Conservation (phyloP, 2,113 vertebrate genomes). For the Myotis lucifugus region DNA sequence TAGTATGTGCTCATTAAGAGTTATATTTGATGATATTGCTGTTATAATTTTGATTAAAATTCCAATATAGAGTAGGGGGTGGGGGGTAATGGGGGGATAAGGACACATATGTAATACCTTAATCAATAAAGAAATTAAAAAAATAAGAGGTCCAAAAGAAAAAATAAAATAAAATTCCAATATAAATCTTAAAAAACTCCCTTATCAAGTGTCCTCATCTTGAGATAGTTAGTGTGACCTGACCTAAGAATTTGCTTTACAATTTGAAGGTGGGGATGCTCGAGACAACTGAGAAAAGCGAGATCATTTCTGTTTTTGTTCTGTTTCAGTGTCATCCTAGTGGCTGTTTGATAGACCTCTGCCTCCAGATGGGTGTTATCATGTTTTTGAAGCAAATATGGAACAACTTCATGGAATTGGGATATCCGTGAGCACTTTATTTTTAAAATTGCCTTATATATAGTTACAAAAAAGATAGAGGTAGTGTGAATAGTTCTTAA, state of each 20-base stretch:
- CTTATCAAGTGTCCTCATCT: background rate
- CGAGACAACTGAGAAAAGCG: background rate
- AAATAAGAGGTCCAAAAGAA: too few species aligned
- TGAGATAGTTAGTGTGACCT: background rate
- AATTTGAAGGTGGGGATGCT: background rate
- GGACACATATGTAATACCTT: too few species aligned
- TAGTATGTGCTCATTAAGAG: background rate
- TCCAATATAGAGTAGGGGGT: background rate
- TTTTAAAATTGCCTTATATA: background rate
- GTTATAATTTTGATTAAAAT: background rate
- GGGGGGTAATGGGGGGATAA: too few species aligned
- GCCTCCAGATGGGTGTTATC: conserved; percentile 98
- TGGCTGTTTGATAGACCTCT: conserved; percentile 98
- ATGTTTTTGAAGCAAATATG: conserved; percentile 99
- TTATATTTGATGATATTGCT: background rate
- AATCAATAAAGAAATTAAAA: too few species aligned
- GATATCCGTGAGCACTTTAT: conserved; percentile 92
- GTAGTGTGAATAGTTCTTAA: background rate
- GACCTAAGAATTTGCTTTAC: background rate
- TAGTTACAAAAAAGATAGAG: background rate
- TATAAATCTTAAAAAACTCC: background rate
- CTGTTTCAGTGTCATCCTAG: conserved; percentile 95
- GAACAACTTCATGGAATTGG: conserved; percentile 99
- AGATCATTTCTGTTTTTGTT: background rate
- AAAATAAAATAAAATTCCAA: background rate